These are phyloP conservation scores for Gari tellinella DNA, from an alignment of 2,888 invertebrate species.

Conservation along the genomic window DNA sequence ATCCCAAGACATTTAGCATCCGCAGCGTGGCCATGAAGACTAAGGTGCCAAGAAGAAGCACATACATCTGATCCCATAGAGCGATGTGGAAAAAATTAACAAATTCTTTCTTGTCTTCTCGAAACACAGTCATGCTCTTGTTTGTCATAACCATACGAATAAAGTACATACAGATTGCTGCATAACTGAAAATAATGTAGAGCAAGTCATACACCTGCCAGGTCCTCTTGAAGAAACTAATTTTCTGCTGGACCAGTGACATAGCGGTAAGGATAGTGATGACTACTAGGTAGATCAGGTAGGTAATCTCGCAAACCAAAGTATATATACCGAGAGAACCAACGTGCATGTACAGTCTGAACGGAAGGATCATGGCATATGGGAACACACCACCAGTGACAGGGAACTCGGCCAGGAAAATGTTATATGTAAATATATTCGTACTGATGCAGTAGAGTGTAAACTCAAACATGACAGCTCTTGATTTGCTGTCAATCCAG, in stretches of 20 bases:
- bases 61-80: constrained; percentile 66
- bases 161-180: constrained; percentile 58
- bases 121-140: constrained; percentile 57
- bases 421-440: constrained; percentile 74
- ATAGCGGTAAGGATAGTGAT: constrained; percentile 49
- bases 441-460: constrained; percentile 74
- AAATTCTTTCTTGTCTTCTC: constrained; percentile 66
- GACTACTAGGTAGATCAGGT: constrained; percentile 55
- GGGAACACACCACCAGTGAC: constrained; percentile 72
- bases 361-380: constrained; percentile 61
- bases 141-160: constrained; percentile 52
- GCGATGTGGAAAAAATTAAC: constrained; percentile 72
- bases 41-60: constrained; percentile 59
- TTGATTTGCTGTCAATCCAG: constrained; percentile 75
- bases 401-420: constrained; percentile 75
- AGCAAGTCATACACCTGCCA: constrained; percentile 68
- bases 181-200: constrained; percentile 45
- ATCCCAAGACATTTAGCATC: constrained; percentile 68
- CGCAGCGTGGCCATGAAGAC: constrained; percentile 67
- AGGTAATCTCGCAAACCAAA: constrained; percentile 61
- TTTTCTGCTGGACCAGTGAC: constrained; percentile 49
- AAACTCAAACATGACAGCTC: constrained; percentile 75
- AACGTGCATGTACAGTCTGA: constrained; percentile 63
- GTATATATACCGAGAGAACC: constrained; percentile 61
- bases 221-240: constrained; percentile 51